Percentiles rank a stretch among this genome's conserved stretches.
These are phyloP conservation scores for Anhinga rufa DNA, from an alignment of 2,113 vertebrate genomes.

Conservation along the genomic window DNA sequence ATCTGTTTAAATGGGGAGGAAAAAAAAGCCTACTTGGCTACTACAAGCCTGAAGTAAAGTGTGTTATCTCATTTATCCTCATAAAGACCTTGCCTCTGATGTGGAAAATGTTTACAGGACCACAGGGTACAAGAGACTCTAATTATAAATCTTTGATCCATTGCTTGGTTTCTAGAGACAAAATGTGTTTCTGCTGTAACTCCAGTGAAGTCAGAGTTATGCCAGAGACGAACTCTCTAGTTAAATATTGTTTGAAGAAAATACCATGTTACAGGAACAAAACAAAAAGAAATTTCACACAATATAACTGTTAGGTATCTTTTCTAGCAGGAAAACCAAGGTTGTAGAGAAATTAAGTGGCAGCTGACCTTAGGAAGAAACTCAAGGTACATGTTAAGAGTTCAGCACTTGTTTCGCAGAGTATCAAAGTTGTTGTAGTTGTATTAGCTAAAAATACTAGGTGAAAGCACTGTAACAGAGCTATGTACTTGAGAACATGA, in stretches of 20 bases:
- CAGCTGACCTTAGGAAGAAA: not conserved
- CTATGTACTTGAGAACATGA: not conserved
- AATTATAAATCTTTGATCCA: conserved; percentile 5
- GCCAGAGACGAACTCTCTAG: not conserved
- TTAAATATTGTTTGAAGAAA: not conserved
- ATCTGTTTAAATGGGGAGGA: not conserved
- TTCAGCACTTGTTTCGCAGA: not conserved
- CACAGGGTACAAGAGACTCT: not conserved
- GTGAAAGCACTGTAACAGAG: not conserved
- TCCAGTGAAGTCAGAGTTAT: not conserved
- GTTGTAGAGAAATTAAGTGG: not conserved
- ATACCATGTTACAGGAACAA: not conserved
- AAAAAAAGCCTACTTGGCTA: not conserved
- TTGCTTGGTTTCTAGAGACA: conserved; percentile 11
- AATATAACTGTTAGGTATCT: not conserved
- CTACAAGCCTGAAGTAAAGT: not conserved
- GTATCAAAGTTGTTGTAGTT: not conserved
- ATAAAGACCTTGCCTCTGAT: conserved; percentile 8
- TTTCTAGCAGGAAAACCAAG: not conserved
- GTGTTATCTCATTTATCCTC: not conserved
- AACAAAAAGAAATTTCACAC: not conserved
- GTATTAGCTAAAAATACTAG: not conserved
- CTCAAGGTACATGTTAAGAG: not conserved
- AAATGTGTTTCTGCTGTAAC: not conserved
- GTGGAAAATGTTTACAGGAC: conserved; percentile 1